Evolutionary conservation across 2,113 vertebrate genomes (phyloP).

Genomic region (Odontesthes bonariensis): DNA sequence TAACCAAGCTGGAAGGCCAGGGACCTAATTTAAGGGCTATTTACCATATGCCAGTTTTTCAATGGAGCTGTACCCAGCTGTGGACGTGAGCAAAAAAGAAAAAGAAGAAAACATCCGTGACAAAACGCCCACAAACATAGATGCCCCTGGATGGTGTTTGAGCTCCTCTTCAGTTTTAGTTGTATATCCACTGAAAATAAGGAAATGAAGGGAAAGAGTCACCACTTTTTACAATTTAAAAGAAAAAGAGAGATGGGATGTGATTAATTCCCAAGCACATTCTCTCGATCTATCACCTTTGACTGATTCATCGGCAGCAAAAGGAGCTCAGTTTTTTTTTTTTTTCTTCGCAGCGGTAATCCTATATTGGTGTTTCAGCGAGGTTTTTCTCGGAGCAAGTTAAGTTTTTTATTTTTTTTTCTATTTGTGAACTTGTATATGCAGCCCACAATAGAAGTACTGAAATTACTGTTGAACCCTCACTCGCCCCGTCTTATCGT

Average conservation of each 20-base stretch:
- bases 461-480: constrained; percentile 27
- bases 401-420: constrained; percentile 42
- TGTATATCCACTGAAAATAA: constrained; percentile 16
- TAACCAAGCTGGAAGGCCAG: constrained; percentile 76
- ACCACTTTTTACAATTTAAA: constrained; percentile 17
- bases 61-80: constrained; percentile 50
- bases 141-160: constrained; percentile 45
- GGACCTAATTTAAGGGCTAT: constrained; percentile 77
- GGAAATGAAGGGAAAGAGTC: constrained; percentile 13
- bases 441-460: neutral
- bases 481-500: constrained; percentile 10
- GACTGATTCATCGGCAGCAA: constrained; percentile 53
- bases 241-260: constrained; percentile 37
- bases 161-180: constrained; percentile 21
- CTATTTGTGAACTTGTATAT: constrained; percentile 27
- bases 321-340: constrained; percentile 42
- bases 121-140: constrained; percentile 21
- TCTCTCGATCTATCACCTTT: constrained; percentile 39
- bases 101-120: constrained; percentile 38
- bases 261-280: constrained; percentile 58
- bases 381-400: constrained; percentile 50
- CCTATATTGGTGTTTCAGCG: constrained; percentile 48
- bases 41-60: constrained; percentile 72
- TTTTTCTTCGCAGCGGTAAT: constrained; percentile 64
- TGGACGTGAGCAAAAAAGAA: constrained; percentile 27